Conservation (phyloP, 2,113 vertebrate genomes). For the Ceyx cyanopectus region DNA sequence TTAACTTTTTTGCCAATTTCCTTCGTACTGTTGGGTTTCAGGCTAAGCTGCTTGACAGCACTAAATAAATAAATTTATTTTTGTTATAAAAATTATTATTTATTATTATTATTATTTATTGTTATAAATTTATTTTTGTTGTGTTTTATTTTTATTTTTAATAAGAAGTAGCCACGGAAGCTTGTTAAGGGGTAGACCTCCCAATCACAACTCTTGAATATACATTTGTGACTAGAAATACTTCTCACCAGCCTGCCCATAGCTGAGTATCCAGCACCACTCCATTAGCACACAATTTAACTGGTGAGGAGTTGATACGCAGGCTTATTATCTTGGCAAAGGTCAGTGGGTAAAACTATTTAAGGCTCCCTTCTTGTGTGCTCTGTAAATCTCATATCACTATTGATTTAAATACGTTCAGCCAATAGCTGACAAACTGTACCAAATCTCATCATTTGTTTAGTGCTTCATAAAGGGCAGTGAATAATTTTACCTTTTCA, state of each 20-base stretch:
- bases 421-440: neutral
- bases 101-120: too few relatives aligned
- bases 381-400: conserved; percentile 38
- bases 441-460: conserved; percentile 40
- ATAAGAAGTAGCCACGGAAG: neutral
- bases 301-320: neutral
- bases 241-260: neutral
- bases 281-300: conserved; percentile 16
- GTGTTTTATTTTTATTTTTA: too few relatives aligned
- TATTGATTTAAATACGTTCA: conserved; percentile 38
- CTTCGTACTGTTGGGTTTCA: neutral
- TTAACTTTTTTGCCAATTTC: neutral
- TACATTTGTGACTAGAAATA: neutral
- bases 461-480: conserved; percentile 51
- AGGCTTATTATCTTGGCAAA: conserved; percentile 40
- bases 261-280: neutral
- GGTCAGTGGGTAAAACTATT: conserved; percentile 35
- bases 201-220: neutral
- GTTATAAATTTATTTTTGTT: too few relatives aligned
- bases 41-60: neutral
- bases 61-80: too few relatives aligned
- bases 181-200: neutral
- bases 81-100: too few relatives aligned
- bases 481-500: conserved; percentile 51
- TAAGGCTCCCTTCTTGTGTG: conserved; percentile 29